Base-by-base conservation (phyloP, 2,113 vertebrate genomes). In the Montifringilla adamsi region DNA sequence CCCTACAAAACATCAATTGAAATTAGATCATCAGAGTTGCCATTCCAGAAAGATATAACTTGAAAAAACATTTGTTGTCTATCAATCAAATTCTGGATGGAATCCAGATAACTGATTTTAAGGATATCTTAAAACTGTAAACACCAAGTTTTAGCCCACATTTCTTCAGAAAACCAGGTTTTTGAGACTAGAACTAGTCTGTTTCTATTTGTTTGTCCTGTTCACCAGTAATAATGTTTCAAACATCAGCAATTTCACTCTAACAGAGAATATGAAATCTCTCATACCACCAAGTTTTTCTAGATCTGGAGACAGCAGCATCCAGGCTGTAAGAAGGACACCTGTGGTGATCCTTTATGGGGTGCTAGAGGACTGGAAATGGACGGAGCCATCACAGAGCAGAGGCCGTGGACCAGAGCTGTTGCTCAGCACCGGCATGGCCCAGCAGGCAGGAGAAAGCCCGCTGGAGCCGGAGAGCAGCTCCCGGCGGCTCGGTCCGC, bases 391-490 rank as follows among this genome's bases (percentile, higher is more conserved):
- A 7, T 30, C 49, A 11, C 33, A 52, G 47, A 59, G 0, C 43
- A 43, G 6, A 26, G 10, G n/a, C 9, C 1, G 0, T 0, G 17
- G 10, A 18, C 3, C 19, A 7, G 33, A n/a, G 35, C 35, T 53
- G 19, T 10, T 11, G 14, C 28, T 26, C 53, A 23, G 15, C 7
- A 17, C 8, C 5, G 28, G 16, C 20, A 4, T 0, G 11, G 39
- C 8, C 2, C n/a, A n/a, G 27, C 7, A 0, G 2, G 6, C 14
- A 1, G 20, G 17, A 46, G 12, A 44, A 2, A 39, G 14, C 5
- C 5, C 15, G 1, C 1, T 1, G 4, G 63, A 22, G 30, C 35
- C 35, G 2, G 27, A 10, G 6, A 22, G 33, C 31, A 8, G 27
- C 44, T 56, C 31, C 22, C 4, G 0, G 15, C 0, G 47, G 5